Conservation (phyloP, 1,140 invertebrate genomes). For the Copidosoma floridanum region DNA sequence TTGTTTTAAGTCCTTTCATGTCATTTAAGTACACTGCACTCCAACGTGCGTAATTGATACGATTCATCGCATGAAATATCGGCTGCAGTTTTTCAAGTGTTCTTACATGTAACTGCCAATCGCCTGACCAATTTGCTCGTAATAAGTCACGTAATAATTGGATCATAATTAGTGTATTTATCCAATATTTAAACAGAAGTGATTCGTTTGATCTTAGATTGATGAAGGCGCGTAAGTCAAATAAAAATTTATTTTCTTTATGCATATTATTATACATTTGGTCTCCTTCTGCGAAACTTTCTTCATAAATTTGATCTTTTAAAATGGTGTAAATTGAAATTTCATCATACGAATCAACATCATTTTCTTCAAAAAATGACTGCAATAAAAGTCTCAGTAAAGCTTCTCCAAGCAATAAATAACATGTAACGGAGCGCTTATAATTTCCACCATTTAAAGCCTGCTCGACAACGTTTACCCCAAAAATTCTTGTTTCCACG, state of each 20-base stretch:
- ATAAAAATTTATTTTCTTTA: not conserved
- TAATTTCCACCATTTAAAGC: slow-evolving; percentile 18
- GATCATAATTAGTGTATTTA: not conserved
- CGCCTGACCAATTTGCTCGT: slow-evolving; percentile 14
- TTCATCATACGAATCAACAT: too few relatives aligned
- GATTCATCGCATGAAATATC: slow-evolving; percentile 15
- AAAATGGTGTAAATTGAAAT: not conserved
- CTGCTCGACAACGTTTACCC: not conserved
- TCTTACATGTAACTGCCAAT: slow-evolving; percentile 18
- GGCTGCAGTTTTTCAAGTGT: slow-evolving; percentile 18
- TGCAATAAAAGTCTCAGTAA: not conserved
- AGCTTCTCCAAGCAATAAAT: not conserved
- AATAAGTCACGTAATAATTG: slow-evolving; percentile 8
- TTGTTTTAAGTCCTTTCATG: not conserved
- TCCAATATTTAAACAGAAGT: slow-evolving; percentile 1
- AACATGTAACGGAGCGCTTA: slow-evolving; percentile 5
- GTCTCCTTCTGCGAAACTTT: not conserved
- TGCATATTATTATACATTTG: not conserved
- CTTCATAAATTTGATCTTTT: not conserved
- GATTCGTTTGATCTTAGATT: not conserved
- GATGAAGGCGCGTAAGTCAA: not conserved
- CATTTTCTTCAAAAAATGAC: not conserved
- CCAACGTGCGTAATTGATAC: slow-evolving; percentile 25
- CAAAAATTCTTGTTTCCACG: not conserved
- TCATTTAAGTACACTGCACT: too few relatives aligned